Conservation (phyloP, 1,140 invertebrate species). For the Drosophila parvula region DNA sequence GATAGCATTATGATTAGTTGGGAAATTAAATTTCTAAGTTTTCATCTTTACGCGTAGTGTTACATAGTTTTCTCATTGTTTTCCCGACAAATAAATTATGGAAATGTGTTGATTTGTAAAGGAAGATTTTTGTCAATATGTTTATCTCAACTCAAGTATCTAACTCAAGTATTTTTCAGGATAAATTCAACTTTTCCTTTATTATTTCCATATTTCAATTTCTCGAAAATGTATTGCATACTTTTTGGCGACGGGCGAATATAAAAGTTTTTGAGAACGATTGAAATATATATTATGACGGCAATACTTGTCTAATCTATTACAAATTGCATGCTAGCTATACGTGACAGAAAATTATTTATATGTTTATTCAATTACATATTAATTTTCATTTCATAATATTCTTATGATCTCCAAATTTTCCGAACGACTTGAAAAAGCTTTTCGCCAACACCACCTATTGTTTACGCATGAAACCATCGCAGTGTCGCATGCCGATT, state of each 20-base stretch:
- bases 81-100: constrained; percentile 67
- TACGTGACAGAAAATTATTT: not conserved
- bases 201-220: not conserved
- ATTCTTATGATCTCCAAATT: not conserved
- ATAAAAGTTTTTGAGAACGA: too few relatives aligned
- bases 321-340: not conserved
- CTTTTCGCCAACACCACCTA: not conserved
- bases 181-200: not conserved
- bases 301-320: not conserved
- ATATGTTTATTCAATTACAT: not conserved
- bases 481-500: too few relatives aligned
- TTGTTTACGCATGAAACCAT: not conserved
- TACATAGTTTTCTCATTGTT: constrained; percentile 50
- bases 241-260: not conserved
- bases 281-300: not conserved
- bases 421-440: not conserved
- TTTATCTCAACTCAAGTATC: too few relatives aligned
- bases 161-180: not conserved
- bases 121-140: not conserved
- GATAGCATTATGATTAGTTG: constrained; percentile 34
- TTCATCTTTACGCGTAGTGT: constrained; percentile 48
- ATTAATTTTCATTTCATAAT: not conserved
- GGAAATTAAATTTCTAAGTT: constrained; percentile 60
- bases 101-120: constrained; percentile 65
- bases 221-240: not conserved